Percentiles rank a stretch among this genome's conserved stretches.
These are phyloP conservation scores for Tragelaphus scriptus DNA, from an alignment of 2,113 vertebrate species.

Conservation along the genomic window DNA sequence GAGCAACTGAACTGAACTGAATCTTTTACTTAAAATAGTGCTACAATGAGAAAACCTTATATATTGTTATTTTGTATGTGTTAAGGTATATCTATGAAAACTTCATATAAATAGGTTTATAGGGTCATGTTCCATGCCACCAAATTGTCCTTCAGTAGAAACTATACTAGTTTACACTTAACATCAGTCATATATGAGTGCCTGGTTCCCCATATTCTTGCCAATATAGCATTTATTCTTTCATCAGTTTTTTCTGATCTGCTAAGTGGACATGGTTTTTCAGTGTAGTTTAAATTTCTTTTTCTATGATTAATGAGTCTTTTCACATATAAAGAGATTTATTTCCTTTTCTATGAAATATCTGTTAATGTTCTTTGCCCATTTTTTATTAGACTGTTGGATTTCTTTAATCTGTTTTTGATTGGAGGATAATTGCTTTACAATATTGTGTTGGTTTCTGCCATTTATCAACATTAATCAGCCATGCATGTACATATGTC, in stretches of 20 bases:
- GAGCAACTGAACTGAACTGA: background rate
- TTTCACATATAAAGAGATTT: background rate
- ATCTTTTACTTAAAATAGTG: background rate
- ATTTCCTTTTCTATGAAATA: background rate
- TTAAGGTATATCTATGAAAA: background rate
- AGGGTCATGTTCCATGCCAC: background rate
- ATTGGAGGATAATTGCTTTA: background rate
- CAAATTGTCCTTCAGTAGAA: background rate
- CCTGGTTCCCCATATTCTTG: background rate
- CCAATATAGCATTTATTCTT: background rate
- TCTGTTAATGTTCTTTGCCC: background rate
- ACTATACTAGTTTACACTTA: background rate
- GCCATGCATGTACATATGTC: background rate
- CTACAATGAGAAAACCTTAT: background rate
- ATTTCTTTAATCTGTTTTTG: background rate
- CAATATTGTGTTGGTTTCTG: background rate
- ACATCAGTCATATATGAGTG: background rate
- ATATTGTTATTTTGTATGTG: background rate
- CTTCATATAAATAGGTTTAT: background rate
- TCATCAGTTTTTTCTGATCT: background rate
- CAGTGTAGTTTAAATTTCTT: background rate
- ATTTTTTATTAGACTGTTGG: background rate
- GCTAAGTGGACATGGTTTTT: background rate
- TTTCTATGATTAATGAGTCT: constrained; percentile 7
- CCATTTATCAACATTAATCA: background rate